Evolutionary conservation across 2,888 invertebrate species (phyloP), one percentile per base, ranked within the genome.

Genomic region (Oxyteleia sp.): DNA sequence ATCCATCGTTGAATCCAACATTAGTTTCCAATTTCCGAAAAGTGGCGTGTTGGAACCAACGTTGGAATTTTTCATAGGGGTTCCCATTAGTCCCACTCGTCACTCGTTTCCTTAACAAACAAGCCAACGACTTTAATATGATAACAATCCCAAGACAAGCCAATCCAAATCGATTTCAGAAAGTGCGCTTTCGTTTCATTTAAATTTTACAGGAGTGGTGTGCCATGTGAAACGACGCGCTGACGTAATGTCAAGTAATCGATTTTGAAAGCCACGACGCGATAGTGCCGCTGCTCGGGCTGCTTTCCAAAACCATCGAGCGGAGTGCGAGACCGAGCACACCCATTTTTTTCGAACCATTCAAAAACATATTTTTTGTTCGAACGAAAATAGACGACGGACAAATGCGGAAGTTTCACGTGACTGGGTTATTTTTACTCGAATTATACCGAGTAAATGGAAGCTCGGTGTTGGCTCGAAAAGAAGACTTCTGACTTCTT

Each of bases 351-450:
- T 47, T 38, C 49, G 51, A 53, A 59, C 61, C 49, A 68, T 69
- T 78, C 59, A 53, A 78, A 78, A 69, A 51, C 49, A 68, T 61
- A 61, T 53, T 78, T 69, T 55, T 78, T 78, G 61, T 68, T 78
- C 59, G 38, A 18, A 20, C 61, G 18, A 57, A 78, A 78, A 63
- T 78, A 71, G 55, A 63, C 38, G 15, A 29, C 53, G 23, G 32
- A 63, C 53, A 61, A 78, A 78, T 47, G 61, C 68, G 78, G 78
- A 78, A 78, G 69, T 78, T 63, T 16, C 18, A 51, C 41, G 26
- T 11, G 68, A 63, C 51, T 16, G 63, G 59, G 78, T 69, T 78
- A 78, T 78, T 78, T 78, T 78, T 35, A 78, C 68, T 55, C 47
- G 63, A 69, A 61, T 78, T 69, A 69, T 47, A 38, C 29, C 29